Percentiles rank a stretch among this genome's conserved stretches.
Conservation (phyloP, 2,113 vertebrate genomes). For the Pogona vitticeps region DNA sequence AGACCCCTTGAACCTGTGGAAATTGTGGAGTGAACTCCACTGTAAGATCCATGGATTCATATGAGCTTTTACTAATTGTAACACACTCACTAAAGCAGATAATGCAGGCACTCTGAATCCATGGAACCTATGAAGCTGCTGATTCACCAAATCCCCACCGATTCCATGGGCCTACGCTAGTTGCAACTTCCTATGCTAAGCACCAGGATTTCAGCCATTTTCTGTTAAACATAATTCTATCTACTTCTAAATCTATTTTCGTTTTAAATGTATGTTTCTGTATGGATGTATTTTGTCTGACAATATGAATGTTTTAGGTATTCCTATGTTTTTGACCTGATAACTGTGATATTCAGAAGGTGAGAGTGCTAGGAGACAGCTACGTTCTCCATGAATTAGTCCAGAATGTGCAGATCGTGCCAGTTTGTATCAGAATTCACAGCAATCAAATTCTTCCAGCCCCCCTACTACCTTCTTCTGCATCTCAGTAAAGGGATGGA, state of each 20-base stretch:
- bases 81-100: too few relatives aligned
- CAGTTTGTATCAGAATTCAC: neutral
- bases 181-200: too few relatives aligned
- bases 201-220: too few relatives aligned
- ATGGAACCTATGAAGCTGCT: too few relatives aligned
- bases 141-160: too few relatives aligned
- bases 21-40: too few relatives aligned
- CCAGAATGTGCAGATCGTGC: neutral
- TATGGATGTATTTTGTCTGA: neutral
- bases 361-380: neutral
- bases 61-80: too few relatives aligned
- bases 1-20: too few relatives aligned
- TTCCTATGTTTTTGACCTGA: neutral
- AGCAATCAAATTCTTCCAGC: neutral
- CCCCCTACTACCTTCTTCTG: neutral
- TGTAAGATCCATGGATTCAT: too few relatives aligned
- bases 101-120: too few relatives aligned
- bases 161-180: too few relatives aligned
- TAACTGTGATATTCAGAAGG: neutral
- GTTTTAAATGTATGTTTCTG: neutral
- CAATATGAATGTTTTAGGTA: neutral
- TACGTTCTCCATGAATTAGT: neutral
- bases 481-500: neutral
- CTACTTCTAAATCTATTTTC: neutral
- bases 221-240: too few relatives aligned